These are phyloP conservation scores for Achlya flavicornis DNA, from an alignment of 2,888 invertebrate species.

Conservation along the genomic window DNA sequence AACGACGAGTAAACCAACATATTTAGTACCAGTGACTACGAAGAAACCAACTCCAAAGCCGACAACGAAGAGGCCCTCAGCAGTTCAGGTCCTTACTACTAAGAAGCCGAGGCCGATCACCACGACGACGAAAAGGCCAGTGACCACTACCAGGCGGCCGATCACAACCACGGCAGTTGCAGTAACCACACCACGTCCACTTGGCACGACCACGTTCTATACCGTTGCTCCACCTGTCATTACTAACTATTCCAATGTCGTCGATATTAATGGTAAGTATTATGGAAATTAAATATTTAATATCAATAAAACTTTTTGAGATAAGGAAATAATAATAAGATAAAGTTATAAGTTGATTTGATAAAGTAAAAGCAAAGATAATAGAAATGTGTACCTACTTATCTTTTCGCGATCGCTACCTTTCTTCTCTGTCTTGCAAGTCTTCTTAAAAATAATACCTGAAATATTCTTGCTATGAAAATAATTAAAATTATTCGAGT, in stretches of 20 bases:
- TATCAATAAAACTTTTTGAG: not conserved
- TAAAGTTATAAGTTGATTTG: no score
- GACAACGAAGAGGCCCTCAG: constrained; percentile 63
- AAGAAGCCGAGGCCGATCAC: constrained; percentile 58
- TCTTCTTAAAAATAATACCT: no score
- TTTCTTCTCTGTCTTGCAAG: no score
- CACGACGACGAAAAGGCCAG: constrained; percentile 51
- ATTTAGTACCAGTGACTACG: constrained; percentile 71
- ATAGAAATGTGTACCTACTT: no score
- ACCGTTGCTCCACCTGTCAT: constrained; percentile 67
- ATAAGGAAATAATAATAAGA: no score
- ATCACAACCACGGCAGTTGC: constrained; percentile 46
- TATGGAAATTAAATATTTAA: not conserved
- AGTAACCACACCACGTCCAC: constrained; percentile 51
- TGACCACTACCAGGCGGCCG: constrained; percentile 48
- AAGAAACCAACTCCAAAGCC: constrained; percentile 56
- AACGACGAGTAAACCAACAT: constrained; percentile 73
- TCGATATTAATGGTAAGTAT: constrained; percentile 79
- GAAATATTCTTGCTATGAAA: no score
- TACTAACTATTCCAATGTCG: constrained; percentile 78
- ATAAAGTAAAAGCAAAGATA: no score
- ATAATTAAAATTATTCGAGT: no score
- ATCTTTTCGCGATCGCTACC: no score
- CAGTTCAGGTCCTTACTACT: constrained; percentile 58
- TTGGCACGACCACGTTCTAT: constrained; percentile 76